Evolutionary conservation across 1,140 invertebrate species (phyloP).

Genomic region (Drosophila sturtevanti): DNA sequence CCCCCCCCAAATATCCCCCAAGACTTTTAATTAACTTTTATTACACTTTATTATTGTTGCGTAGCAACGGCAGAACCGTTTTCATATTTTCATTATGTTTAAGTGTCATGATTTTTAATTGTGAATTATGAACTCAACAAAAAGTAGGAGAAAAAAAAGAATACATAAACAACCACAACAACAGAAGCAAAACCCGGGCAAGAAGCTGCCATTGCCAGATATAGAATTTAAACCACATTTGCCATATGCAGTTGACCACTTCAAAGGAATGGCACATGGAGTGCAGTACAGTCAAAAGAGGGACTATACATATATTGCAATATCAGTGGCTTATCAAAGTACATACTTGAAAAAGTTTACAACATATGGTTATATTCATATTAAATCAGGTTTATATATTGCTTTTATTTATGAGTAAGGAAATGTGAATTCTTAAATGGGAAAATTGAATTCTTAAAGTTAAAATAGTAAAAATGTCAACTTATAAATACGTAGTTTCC

Average conservation of each 20-base stretch:
- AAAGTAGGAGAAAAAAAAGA: conserved; percentile 54
- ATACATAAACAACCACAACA: conserved; percentile 29
- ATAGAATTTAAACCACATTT: conserved; percentile 14
- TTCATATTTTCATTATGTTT: conserved; percentile 81
- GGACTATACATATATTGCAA: too few relatives aligned
- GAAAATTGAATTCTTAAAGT: too few relatives aligned
- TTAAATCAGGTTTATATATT: too few relatives aligned
- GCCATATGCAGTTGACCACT: conserved; percentile 18
- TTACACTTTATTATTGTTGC: conserved; percentile 78
- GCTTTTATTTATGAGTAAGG: too few relatives aligned
- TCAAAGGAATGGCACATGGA: background rate
- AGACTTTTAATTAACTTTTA: conserved; percentile 74
- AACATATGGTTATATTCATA: background rate
- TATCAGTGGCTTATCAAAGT: background rate
- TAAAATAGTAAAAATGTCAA: too few relatives aligned
- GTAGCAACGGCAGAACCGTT: conserved; percentile 66
- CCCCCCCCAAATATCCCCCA: background rate
- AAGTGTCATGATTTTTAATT: conserved; percentile 80
- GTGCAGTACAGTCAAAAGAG: background rate
- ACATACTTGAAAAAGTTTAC: background rate
- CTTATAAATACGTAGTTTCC: background rate
- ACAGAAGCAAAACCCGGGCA: conserved; percentile 11
- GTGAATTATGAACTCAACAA: conserved; percentile 68
- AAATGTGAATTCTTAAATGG: too few relatives aligned
- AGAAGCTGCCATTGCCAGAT: conserved; percentile 3